Percentiles rank a stretch among this genome's conserved stretches.
Conservation (phyloP, 2,113 vertebrate genomes). For the Pelobates fuscus region DNA sequence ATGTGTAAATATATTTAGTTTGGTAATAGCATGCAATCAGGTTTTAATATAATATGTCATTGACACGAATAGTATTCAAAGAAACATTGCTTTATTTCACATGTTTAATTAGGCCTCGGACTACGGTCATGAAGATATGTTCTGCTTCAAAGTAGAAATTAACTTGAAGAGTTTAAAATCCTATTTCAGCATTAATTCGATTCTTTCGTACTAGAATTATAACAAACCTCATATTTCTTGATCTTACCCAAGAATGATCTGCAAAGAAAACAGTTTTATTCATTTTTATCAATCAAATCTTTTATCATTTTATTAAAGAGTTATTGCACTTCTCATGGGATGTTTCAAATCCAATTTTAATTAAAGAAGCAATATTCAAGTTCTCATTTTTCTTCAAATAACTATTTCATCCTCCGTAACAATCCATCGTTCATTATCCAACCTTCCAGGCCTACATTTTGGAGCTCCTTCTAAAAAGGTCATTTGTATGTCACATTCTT, state of each 20-base stretch:
- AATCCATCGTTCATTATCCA: conserved; percentile 36
- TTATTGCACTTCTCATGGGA: conserved; percentile 49
- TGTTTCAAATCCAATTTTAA: conserved; percentile 46
- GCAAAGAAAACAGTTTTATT: conserved; percentile 44
- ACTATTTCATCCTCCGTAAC: conserved; percentile 30
- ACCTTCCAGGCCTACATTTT: neutral
- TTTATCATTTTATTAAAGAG: conserved; percentile 48
- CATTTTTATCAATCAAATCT: conserved; percentile 50
- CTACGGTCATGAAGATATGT: conserved; percentile 46
- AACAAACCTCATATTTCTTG: conserved; percentile 48
- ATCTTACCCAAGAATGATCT: conserved; percentile 40
- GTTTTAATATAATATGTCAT: conserved; percentile 17
- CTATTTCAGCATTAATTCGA: conserved; percentile 45
- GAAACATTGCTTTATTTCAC: conserved; percentile 24
- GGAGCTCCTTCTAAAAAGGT: conserved; percentile 29
- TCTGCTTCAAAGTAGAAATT: conserved; percentile 44
- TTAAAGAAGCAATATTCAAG: conserved; percentile 36
- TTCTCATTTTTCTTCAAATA: conserved; percentile 41
- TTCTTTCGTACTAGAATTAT: conserved; percentile 44
- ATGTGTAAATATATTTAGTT: neutral
- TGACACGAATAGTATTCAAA: conserved; percentile 24
- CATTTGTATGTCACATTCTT: conserved; percentile 34
- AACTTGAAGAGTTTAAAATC: conserved; percentile 50
- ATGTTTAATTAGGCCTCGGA: conserved; percentile 46
- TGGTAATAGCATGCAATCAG: neutral